A percentile compares a stretch with the other conserved stretches of the same genome.
Conservation (phyloP, 2,797 vertebrate species). For the Falco biarmicus region DNA sequence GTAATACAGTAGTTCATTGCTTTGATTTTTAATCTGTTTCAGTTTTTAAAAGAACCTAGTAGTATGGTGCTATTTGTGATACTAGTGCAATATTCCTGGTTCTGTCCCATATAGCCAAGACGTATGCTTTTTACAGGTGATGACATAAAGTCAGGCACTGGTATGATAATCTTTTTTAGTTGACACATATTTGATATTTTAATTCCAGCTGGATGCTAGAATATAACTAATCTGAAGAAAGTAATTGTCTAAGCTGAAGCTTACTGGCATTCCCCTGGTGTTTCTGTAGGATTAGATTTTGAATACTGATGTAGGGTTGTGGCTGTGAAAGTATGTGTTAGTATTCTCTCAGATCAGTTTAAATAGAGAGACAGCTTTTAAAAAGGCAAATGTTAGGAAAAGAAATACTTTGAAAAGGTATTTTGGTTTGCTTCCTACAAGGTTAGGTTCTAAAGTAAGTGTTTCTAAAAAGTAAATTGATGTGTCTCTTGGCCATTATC, state of each 20-base stretch:
- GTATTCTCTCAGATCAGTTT: background rate
- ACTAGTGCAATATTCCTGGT: background rate
- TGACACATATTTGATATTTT: background rate
- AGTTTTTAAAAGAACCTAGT: background rate
- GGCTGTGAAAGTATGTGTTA: background rate
- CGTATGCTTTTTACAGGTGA: background rate
- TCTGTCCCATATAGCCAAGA: background rate
- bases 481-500: background rate
- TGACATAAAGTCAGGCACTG: background rate
- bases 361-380: background rate
- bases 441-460: background rate
- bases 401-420: background rate
- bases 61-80: background rate
- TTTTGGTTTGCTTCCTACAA: background rate
- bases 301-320: background rate
- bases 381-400: background rate
- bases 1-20: background rate
- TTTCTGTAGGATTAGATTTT: conserved; percentile 1
- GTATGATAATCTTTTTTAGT: background rate
- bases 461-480: background rate
- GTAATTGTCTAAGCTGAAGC: background rate
- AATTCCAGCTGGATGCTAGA: background rate
- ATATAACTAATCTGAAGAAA: background rate
- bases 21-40: background rate
- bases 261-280: background rate